Evolutionary conservation across 2,888 invertebrate species (phyloP).

Genomic region (Sclerodermus sp.): DNA sequence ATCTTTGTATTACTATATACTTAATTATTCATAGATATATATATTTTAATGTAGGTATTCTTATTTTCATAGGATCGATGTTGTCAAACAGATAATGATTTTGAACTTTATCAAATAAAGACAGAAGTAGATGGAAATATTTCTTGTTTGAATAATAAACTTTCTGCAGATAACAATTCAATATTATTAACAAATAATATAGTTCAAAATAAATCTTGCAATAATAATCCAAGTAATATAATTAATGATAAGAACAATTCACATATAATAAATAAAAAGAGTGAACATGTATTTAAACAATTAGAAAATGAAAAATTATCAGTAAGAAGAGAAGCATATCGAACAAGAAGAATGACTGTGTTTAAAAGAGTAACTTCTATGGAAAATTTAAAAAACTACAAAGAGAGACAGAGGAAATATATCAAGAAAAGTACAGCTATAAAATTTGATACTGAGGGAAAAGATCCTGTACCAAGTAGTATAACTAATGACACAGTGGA

Average conservation of each 20-base stretch:
- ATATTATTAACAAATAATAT: not conserved
- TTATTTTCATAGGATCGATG: slow-evolving; percentile 28
- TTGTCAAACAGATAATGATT: slow-evolving; percentile 31
- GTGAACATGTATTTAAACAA: slow-evolving; percentile 9
- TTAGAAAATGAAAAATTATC: slow-evolving; percentile 11
- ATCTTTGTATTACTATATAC: slow-evolving; percentile 2
- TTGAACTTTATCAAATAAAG: not conserved
- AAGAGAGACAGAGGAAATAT: slow-evolving; percentile 42
- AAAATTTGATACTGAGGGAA: slow-evolving; percentile 25
- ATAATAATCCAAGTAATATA: not conserved
- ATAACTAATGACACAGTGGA: slow-evolving; percentile 1
- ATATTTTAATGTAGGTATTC: no score
- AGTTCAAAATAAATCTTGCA: not conserved
- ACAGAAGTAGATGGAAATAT: not conserved
- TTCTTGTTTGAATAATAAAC: not conserved
- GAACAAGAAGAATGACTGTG: slow-evolving; percentile 32
- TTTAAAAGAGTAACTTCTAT: slow-evolving; percentile 46
- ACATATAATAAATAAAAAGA: slow-evolving; percentile 5
- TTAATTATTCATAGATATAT: not conserved
- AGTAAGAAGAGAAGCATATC: slow-evolving; percentile 24
- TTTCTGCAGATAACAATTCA: not conserved
- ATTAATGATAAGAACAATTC: no score
- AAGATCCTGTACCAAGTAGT: slow-evolving; percentile 12
- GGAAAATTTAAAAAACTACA: slow-evolving; percentile 41
- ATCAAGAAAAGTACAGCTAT: slow-evolving; percentile 35